A percentile compares a stretch with the other conserved stretches of the same genome.
Evolutionary conservation across 2,888 invertebrate genomes (phyloP).

Genomic region (Aromia moschata): DNA sequence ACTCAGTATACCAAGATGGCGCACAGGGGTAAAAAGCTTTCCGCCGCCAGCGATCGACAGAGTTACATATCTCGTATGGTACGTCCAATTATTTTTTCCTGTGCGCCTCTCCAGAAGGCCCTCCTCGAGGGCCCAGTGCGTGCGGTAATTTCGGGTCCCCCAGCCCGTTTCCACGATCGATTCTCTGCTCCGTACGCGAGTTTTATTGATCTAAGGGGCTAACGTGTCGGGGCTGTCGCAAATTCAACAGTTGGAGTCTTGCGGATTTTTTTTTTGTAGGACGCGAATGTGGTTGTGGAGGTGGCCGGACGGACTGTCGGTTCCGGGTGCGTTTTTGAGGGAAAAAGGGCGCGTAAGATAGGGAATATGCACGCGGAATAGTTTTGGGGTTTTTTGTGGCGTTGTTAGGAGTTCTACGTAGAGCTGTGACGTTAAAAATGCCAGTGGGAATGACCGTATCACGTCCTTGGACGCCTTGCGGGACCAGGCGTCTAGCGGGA

Average conservation of each 20-base stretch:
- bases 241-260: constrained; percentile 30
- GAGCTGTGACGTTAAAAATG: too few relatives aligned
- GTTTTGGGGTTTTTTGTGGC: too few relatives aligned
- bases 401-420: too few relatives aligned
- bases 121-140: background rate
- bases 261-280: constrained; percentile 4
- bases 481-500: too few relatives aligned
- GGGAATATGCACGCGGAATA: too few relatives aligned
- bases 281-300: too few relatives aligned
- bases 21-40: constrained; percentile 53
- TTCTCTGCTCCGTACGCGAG: constrained; percentile 37
- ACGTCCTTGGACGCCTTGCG: too few relatives aligned
- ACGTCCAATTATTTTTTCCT: constrained; percentile 41
- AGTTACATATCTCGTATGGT: constrained; percentile 58
- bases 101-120: background rate
- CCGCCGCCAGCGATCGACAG: constrained; percentile 47
- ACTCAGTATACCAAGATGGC: constrained; percentile 58
- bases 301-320: too few relatives aligned
- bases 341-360: too few relatives aligned
- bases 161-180: constrained; percentile 33
- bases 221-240: constrained; percentile 26
- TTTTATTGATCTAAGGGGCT: constrained; percentile 38
- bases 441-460: too few relatives aligned
- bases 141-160: background rate
- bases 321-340: too few relatives aligned